Evolutionary conservation across 2,888 invertebrate species (phyloP).

Genomic region (Hybos culiciformis): DNA sequence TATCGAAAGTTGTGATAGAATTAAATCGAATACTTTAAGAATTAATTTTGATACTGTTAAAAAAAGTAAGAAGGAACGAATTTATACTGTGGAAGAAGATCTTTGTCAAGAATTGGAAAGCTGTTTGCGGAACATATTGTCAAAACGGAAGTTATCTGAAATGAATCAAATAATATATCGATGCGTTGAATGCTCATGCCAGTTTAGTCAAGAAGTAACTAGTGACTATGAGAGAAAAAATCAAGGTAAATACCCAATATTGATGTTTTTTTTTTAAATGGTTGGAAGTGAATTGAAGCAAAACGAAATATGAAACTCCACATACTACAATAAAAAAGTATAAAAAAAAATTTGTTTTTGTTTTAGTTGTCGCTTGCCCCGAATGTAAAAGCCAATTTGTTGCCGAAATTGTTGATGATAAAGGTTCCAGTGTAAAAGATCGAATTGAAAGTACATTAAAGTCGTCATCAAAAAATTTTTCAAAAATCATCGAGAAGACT

Average conservation of each 20-base stretch:
- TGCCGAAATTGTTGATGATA: slow-evolving; percentile 26
- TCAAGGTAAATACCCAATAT: slow-evolving; percentile 17
- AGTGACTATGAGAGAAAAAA: slow-evolving; percentile 18
- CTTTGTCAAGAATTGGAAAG: slow-evolving; percentile 42
- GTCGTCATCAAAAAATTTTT: not conserved
- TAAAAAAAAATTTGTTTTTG: not conserved
- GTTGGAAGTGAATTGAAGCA: too few species aligned
- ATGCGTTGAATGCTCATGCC: slow-evolving; percentile 49
- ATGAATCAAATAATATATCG: slow-evolving; percentile 39
- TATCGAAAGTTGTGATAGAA: slow-evolving; percentile 39
- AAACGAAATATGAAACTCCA: not conserved
- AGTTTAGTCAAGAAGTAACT: slow-evolving; percentile 41
- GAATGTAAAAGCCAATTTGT: slow-evolving; percentile 46
- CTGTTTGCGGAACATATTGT: slow-evolving; percentile 36
- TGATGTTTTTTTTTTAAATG: not conserved
- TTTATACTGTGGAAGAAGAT: slow-evolving; percentile 42
- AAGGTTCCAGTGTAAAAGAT: not conserved
- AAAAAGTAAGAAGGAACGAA: slow-evolving; percentile 41
- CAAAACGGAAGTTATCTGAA: slow-evolving; percentile 36
- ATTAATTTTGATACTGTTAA: slow-evolving; percentile 48
- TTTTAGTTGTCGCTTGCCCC: slow-evolving; percentile 38
- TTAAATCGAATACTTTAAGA: slow-evolving; percentile 38
- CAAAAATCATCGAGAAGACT: slow-evolving; percentile 3
- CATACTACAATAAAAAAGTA: not conserved
- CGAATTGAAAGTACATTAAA: not conserved